A percentile compares a stretch with the other conserved stretches of the same genome.
These are phyloP conservation scores for Zaprionus vittiger DNA, from an alignment of 1,140 invertebrate genomes.

Conservation along the genomic window DNA sequence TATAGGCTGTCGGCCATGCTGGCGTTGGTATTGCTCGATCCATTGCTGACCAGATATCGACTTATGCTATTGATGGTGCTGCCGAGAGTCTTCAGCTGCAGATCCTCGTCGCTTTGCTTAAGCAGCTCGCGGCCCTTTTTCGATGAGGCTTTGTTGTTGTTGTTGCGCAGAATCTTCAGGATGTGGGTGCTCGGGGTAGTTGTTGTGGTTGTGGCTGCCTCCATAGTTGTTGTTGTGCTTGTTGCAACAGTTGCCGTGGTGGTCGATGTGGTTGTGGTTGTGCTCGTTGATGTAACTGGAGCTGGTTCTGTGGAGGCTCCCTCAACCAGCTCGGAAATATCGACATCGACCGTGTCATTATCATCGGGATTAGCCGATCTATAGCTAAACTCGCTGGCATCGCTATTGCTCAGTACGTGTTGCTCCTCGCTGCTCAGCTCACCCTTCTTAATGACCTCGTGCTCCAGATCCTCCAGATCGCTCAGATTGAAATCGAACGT, in stretches of 20 bases:
- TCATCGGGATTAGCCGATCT: conserved; percentile 56
- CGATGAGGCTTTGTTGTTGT: conserved; percentile 57
- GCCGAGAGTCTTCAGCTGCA: conserved; percentile 63
- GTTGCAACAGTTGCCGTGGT: conserved; percentile 25
- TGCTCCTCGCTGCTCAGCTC: conserved; percentile 65
- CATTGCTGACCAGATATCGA: conserved; percentile 54
- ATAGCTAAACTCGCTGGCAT: conserved; percentile 47
- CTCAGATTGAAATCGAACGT: conserved; percentile 82
- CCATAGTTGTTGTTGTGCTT: conserved; percentile 5
- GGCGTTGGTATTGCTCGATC: conserved; percentile 32
- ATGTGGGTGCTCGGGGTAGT: conserved; percentile 68
- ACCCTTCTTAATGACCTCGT: conserved; percentile 74
- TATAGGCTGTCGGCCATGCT: conserved; percentile 67
- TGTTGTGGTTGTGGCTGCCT: conserved; percentile 13
- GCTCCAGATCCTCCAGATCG: conserved; percentile 78
- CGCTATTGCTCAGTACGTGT: conserved; percentile 43
- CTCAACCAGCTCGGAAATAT: conserved; percentile 52
- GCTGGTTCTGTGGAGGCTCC: conserved; percentile 26
- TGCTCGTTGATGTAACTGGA: conserved; percentile 30
- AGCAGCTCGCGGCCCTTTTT: conserved; percentile 72
- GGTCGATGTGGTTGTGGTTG: conserved; percentile 27
- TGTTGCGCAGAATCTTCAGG: conserved; percentile 71
- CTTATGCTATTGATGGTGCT: conserved; percentile 77
- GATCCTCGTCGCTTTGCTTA: conserved; percentile 68
- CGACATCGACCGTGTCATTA: conserved; percentile 61